Evolutionary conservation across 2,797 vertebrate genomes (phyloP).

Genomic region (Sparidentex hasta): DNA sequence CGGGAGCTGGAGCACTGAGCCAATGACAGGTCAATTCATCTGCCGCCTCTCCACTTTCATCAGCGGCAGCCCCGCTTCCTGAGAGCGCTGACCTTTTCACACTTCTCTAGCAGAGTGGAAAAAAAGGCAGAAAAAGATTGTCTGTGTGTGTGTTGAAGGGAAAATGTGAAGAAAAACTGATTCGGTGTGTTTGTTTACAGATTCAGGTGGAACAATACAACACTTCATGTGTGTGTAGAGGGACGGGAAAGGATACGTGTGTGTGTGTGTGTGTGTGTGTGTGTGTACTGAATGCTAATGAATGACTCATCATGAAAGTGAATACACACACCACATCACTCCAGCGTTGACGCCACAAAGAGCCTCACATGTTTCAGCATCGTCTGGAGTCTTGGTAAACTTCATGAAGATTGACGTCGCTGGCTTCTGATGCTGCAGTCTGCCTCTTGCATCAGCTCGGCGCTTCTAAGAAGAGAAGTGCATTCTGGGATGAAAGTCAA

Average conservation of each 20-base stretch:
- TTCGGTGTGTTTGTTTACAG: constrained; percentile 23
- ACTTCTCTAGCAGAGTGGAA: not conserved
- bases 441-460: constrained; percentile 25
- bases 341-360: constrained; percentile 18
- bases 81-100: constrained; percentile 47
- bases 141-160: not conserved
- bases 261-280: constrained; percentile 6
- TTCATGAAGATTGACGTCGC: constrained; percentile 27
- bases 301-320: constrained; percentile 38
- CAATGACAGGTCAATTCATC: constrained; percentile 59
- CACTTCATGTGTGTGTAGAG: not conserved
- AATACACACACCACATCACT: constrained; percentile 28
- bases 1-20: constrained; percentile 38
- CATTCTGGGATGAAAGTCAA: constrained; percentile 24
- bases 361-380: not conserved
- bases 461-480: constrained; percentile 20
- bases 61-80: constrained; percentile 29
- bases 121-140: constrained; percentile 5
- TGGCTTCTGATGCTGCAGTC: constrained; percentile 19
- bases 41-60: constrained; percentile 48
- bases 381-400: constrained; percentile 14
- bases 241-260: not conserved
- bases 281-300: constrained; percentile 39
- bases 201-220: constrained; percentile 2
- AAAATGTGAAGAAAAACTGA: not conserved